Evolutionary conservation across 2,888 invertebrate species (phyloP), one percentile per base, ranked within the genome.

Genomic region (Tholera decimalis): DNA sequence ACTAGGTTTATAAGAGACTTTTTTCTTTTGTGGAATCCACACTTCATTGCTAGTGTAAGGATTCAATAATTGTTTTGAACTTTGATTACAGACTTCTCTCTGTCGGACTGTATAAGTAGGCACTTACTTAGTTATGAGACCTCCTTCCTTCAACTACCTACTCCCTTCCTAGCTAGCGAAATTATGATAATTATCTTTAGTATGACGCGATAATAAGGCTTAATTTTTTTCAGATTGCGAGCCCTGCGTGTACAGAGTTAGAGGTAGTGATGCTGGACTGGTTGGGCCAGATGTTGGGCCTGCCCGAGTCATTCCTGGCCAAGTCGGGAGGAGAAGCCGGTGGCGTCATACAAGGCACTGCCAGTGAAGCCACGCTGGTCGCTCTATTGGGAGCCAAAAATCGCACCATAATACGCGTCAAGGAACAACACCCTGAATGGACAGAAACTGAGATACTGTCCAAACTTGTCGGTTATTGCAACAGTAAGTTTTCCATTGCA

Each of bases 181-280:
- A n/a, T n/a, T n/a, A n/a, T n/a, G n/a, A n/a, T n/a, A n/a, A n/a
- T n/a, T n/a, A n/a, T n/a, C n/a, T n/a, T n/a, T n/a, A n/a, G 4
- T 49, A 8, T 3, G 13, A 28, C 1, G 24, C 22, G 18, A 67
- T 67, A 2, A 63, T 26, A 18, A 4, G 3, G 18, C 5, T 33
- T 44, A 53, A 20, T 50, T 41, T 37, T 28, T 90, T 92, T 46
- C 88, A 98, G 98, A 98, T 98, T 77, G 97, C 99, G 0, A 98
- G 98, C 92, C 99, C 99, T 0, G 99, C 99, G 0, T 99, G 99
- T 88, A 99, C 99, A 0, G 99, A 99, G 90, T 94, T 99, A 63
- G 99, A 99, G 93, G 98, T 99, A 1, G 97, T 98, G 24, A 99
- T 98, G 98, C 92, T 99, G 87, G 98, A 99, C 92, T 99, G 99